Conservation (phyloP, 2,888 invertebrate genomes). For the Coleophora flavipennella region DNA sequence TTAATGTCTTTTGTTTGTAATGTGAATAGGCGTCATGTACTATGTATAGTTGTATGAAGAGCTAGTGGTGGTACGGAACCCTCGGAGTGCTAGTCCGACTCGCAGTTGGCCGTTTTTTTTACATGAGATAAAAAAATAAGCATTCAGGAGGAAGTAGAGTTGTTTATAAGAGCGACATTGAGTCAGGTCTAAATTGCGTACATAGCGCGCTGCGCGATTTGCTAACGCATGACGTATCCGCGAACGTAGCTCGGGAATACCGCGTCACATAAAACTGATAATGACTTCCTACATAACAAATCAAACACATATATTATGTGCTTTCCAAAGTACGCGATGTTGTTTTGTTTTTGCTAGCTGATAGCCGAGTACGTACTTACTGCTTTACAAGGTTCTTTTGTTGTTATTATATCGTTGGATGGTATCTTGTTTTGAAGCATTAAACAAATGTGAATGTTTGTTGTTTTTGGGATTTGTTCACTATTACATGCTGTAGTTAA, state of each 20-base stretch:
- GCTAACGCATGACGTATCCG: constrained; percentile 16
- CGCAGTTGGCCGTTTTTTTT: too few species aligned
- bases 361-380: background rate
- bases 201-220: constrained; percentile 31
- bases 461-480: constrained; percentile 8
- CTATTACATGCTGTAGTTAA: constrained; percentile 28
- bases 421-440: too few species aligned
- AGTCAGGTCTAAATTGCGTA: constrained; percentile 22
- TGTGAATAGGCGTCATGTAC: too few species aligned
- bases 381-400: background rate
- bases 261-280: constrained; percentile 35
- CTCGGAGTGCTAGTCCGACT: too few species aligned
- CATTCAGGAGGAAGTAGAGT: too few species aligned
- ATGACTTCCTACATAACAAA: constrained; percentile 20
- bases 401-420: too few species aligned
- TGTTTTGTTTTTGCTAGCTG: background rate
- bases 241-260: constrained; percentile 39
- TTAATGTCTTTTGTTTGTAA: too few species aligned
- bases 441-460: background rate
- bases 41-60: too few species aligned
- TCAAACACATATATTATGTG: background rate
- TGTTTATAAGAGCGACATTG: too few species aligned
- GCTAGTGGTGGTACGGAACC: too few species aligned
- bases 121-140: too few species aligned
- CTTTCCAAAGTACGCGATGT: background rate